phyloP scores from a whole-genome alignment of 2,797 vertebrate genomes.

The Sebastes reedi region DNA sequence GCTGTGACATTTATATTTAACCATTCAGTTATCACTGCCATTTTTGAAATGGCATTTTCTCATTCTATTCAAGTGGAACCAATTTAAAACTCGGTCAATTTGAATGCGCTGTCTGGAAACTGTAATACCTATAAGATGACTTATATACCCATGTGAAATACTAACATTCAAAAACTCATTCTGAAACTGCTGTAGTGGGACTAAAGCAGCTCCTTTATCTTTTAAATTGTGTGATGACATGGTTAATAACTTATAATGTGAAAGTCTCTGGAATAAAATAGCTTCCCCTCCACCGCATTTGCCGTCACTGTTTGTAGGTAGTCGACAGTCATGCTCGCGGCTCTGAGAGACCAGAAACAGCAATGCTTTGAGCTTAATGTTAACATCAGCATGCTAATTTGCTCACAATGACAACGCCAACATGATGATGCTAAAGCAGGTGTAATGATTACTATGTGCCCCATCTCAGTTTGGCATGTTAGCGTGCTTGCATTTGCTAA shows the following conservation, averaged over 20 bases:
- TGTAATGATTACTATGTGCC: not conserved
- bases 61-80: slow-evolving; percentile 50
- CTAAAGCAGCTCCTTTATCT: slow-evolving; percentile 43
- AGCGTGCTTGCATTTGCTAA: too few relatives aligned
- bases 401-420: not conserved
- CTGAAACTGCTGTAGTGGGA: slow-evolving; percentile 4
- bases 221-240: slow-evolving; percentile 50
- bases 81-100: slow-evolving; percentile 48
- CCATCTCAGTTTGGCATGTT: too few relatives aligned
- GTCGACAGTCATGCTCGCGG: not conserved
- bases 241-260: slow-evolving; percentile 24
- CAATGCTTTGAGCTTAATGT: not conserved
- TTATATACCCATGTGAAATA: slow-evolving; percentile 32
- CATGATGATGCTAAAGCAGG: not conserved
- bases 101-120: slow-evolving; percentile 41
- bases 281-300: slow-evolving; percentile 1
- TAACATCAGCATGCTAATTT: not conserved
- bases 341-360: not conserved
- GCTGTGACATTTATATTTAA: slow-evolving; percentile 79
- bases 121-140: slow-evolving; percentile 6
- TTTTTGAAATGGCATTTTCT: slow-evolving; percentile 53
- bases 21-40: slow-evolving; percentile 56
- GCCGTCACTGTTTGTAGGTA: not conserved
- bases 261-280: slow-evolving; percentile 15
- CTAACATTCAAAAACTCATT: slow-evolving; percentile 51